Evolutionary conservation across 2,888 invertebrate species (phyloP).

Genomic region (Thymelicus lineola): DNA sequence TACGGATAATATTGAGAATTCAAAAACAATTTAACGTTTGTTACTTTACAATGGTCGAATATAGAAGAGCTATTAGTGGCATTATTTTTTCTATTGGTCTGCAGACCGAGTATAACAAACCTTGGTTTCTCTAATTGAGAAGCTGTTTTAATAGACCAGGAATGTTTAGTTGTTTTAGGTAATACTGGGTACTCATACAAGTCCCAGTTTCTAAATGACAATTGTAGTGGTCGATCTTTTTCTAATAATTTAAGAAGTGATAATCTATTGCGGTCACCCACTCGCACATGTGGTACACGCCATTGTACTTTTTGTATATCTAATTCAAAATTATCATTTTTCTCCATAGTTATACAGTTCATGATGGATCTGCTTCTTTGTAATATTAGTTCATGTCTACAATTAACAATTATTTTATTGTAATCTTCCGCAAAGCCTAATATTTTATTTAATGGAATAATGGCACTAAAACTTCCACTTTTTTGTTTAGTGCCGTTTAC

Average conservation of each 20-base stretch:
- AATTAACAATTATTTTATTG: conserved; percentile 58
- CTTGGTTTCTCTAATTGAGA: conserved; percentile 58
- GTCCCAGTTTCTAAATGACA: conserved; percentile 55
- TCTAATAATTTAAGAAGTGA: conserved; percentile 44
- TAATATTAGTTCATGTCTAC: conserved; percentile 61
- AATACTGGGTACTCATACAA: conserved; percentile 58
- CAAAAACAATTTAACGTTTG: conserved; percentile 40
- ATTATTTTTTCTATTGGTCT: not conserved
- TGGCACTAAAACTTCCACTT: conserved; percentile 45
- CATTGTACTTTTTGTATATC: conserved; percentile 42
- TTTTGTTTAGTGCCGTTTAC: not conserved
- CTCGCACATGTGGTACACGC: conserved; percentile 32
- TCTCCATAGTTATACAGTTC: conserved; percentile 39
- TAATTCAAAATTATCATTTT: conserved; percentile 38
- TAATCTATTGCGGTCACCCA: conserved; percentile 40
- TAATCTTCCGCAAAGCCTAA: conserved; percentile 51
- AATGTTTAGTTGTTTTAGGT: conserved; percentile 51
- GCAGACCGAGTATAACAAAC: conserved; percentile 57
- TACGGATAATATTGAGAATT: conserved; percentile 50
- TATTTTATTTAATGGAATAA: conserved; percentile 35
- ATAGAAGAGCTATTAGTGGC: conserved; percentile 22
- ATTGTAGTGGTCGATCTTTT: conserved; percentile 46
- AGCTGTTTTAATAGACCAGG: conserved; percentile 55
- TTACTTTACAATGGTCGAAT: conserved; percentile 44
- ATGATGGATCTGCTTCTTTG: conserved; percentile 47